These are phyloP conservation scores for Gymnorhina tibicen DNA, from an alignment of 2,113 vertebrate genomes.

Conservation along the genomic window DNA sequence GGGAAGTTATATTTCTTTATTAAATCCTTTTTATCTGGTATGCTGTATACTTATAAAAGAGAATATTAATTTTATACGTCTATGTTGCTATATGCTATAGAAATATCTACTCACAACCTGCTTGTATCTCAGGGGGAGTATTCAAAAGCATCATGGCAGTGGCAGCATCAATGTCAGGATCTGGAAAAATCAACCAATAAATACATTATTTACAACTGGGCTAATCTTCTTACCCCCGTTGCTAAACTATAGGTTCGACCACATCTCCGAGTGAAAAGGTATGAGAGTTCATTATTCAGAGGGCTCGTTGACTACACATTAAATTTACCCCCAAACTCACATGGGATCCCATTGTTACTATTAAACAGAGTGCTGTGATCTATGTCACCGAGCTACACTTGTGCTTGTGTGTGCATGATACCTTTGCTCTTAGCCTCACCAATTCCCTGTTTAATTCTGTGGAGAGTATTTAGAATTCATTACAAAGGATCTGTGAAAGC, in stretches of 20 bases:
- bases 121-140: constrained; percentile 84
- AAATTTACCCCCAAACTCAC: neutral
- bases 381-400: neutral
- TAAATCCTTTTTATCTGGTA: constrained; percentile 52
- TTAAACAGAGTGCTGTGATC: neutral
- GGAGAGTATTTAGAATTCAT: neutral
- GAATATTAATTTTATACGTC: constrained; percentile 72
- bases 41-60: constrained; percentile 41
- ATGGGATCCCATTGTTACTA: neutral
- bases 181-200: constrained; percentile 86
- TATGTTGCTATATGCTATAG: constrained; percentile 79
- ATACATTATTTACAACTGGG: constrained; percentile 79
- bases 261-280: constrained; percentile 19
- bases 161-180: constrained; percentile 85
- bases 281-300: neutral
- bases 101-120: constrained; percentile 86
- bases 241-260: constrained; percentile 53
- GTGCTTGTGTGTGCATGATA: neutral
- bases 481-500: neutral
- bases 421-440: neutral
- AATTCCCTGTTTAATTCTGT: neutral
- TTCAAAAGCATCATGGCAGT: constrained; percentile 88
- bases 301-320: neutral
- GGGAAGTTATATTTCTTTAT: constrained; percentile 32
- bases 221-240: constrained; percentile 39